Evolutionary conservation across 2,113 vertebrate genomes (phyloP).

Genomic region (Chiloscyllium plagiosum): DNA sequence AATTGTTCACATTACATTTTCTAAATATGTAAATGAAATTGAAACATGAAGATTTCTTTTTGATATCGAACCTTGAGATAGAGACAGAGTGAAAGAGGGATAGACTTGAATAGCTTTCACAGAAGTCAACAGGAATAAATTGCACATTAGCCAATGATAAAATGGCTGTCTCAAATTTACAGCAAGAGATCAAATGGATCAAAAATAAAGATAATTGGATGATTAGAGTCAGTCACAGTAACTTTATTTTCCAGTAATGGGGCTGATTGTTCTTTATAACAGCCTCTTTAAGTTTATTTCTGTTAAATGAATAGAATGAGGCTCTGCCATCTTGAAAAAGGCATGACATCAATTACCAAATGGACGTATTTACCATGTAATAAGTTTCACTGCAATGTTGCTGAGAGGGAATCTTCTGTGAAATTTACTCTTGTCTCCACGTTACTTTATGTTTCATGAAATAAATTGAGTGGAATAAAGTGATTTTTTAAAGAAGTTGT

Average conservation of each 20-base stretch:
- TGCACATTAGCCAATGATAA: not conserved
- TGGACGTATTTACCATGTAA: not conserved
- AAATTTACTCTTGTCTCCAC: too few relatives aligned
- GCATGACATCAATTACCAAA: not conserved
- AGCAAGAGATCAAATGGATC: not conserved
- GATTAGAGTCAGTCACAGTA: not conserved
- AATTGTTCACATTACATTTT: not conserved
- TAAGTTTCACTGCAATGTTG: not conserved
- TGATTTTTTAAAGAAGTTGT: too few relatives aligned
- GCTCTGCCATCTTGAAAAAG: not conserved
- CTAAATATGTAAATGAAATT: not conserved
- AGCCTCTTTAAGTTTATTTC: too few relatives aligned
- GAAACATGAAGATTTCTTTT: not conserved
- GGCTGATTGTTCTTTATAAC: too few relatives aligned
- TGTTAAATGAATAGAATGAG: not conserved
- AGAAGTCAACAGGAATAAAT: not conserved
- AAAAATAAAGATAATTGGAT: slow-evolving; percentile 10
- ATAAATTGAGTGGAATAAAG: not conserved
- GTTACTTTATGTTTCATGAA: not conserved
- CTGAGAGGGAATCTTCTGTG: not conserved
- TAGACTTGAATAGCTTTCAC: not conserved
- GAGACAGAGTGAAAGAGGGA: not conserved
- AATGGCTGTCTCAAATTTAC: not conserved
- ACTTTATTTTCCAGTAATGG: not conserved
- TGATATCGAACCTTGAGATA: not conserved